phyloP scores from a whole-genome alignment of 1,140 invertebrate genomes.

The Varroa destructor region DNA sequence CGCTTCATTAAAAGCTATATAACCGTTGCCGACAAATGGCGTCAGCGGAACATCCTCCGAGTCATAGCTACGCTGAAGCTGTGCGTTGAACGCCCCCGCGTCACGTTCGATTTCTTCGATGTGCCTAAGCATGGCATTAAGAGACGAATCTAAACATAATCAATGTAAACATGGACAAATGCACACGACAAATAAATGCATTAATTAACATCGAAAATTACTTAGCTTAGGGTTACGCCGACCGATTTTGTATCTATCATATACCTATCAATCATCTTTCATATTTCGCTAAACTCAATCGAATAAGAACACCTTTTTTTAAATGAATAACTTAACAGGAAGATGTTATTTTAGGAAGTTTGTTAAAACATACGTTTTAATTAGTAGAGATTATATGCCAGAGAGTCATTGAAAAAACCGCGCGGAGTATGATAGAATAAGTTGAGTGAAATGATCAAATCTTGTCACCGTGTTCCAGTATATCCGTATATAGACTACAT shows the following conservation, averaged over 20 bases:
- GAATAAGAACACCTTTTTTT: neutral
- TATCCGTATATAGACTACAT: no score
- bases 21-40: constrained; percentile 65
- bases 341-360: neutral
- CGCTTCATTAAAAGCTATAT: constrained; percentile 52
- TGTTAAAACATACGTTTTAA: no score
- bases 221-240: constrained; percentile 29
- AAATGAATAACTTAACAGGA: neutral
- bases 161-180: constrained; percentile 5
- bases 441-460: no score
- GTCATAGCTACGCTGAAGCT: constrained; percentile 47
- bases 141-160: constrained; percentile 11
- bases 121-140: constrained; percentile 20
- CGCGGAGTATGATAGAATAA: no score
- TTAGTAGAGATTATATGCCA: no score
- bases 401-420: no score
- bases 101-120: constrained; percentile 44
- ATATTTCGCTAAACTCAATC: neutral
- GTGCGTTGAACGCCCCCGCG: constrained; percentile 52
- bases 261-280: no score
- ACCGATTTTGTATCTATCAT: neutral
- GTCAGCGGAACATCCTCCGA: constrained; percentile 51
- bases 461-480: no score
- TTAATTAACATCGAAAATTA: neutral
- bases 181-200: neutral